A percentile compares a stretch with the other conserved stretches of the same genome.
Evolutionary conservation across 2,797 vertebrate species (phyloP).

Genomic region (Pristis pectinata): DNA sequence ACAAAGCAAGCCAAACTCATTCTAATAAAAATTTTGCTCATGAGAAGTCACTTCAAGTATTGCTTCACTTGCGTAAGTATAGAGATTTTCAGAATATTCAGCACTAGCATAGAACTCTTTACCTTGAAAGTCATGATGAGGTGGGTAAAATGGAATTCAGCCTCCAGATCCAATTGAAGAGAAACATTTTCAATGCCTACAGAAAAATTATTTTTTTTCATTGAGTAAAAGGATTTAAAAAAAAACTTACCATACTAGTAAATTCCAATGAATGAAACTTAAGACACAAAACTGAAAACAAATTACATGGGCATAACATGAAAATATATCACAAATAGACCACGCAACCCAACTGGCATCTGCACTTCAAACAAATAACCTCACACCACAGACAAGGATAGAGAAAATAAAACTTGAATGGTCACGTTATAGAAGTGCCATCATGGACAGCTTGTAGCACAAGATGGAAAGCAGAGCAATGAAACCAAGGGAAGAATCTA

Average conservation of each 20-base stretch:
- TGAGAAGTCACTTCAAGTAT: neutral
- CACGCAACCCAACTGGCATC: neutral
- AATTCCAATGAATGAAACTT: neutral
- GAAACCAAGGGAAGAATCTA: neutral
- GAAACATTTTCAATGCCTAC: slow-evolving; percentile 88
- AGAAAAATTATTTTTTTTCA: neutral
- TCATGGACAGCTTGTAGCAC: too few species aligned
- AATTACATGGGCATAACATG: neutral
- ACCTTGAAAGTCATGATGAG: slow-evolving; percentile 99
- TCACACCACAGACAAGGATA: neutral
- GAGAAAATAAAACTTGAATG: neutral
- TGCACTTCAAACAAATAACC: neutral
- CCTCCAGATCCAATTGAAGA: slow-evolving; percentile 85
- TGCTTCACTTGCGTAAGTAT: neutral
- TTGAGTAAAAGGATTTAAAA: neutral
- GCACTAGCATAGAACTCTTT: slow-evolving; percentile 44
- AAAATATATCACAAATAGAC: neutral
- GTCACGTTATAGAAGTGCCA: too few species aligned
- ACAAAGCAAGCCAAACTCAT: neutral
- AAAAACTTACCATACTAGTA: neutral
- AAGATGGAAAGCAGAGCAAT: neutral
- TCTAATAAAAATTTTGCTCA: neutral
- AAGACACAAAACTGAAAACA: neutral
- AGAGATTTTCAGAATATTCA: neutral
- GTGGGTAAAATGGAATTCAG: slow-evolving; percentile 97